Evolutionary conservation across 2,888 invertebrate genomes (phyloP).

Genomic region (Congeria kusceri): DNA sequence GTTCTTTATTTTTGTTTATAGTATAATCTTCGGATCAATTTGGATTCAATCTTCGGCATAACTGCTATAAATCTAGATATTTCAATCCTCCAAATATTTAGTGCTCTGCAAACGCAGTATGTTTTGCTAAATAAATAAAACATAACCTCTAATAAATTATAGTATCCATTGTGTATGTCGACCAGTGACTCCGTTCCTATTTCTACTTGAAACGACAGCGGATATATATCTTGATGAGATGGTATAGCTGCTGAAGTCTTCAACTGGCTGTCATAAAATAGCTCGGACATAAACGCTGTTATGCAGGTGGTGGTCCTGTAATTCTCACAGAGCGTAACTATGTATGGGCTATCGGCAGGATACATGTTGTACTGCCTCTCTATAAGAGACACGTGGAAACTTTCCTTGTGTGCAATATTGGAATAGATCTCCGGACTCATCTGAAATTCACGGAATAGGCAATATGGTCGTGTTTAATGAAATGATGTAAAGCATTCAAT

Average conservation of each 20-base stretch:
- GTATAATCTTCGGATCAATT: too few relatives aligned
- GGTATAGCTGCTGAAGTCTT: not conserved
- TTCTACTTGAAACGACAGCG: not conserved
- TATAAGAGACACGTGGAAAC: not conserved
- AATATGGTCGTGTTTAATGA: too few relatives aligned
- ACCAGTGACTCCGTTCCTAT: not conserved
- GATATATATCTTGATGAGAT: not conserved
- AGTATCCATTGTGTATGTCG: not conserved
- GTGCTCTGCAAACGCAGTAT: too few relatives aligned
- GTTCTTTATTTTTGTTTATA: too few relatives aligned
- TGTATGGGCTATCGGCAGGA: not conserved
- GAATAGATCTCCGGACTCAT: constrained; percentile 4
- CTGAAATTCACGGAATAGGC: not conserved
- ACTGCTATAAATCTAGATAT: too few relatives aligned
- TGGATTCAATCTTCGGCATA: too few relatives aligned
- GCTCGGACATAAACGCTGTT: not conserved
- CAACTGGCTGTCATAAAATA: not conserved
- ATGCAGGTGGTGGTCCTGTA: not conserved
- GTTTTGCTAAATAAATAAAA: too few relatives aligned
- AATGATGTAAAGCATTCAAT: too few relatives aligned
- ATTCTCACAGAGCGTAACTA: not conserved
- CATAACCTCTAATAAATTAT: not conserved
- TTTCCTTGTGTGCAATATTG: not conserved
- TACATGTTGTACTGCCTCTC: not conserved
- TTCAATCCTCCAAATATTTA: too few relatives aligned